Evolutionary conservation across 2,797 vertebrate genomes (phyloP).

Genomic region (Oreonectes daqikongensis): DNA sequence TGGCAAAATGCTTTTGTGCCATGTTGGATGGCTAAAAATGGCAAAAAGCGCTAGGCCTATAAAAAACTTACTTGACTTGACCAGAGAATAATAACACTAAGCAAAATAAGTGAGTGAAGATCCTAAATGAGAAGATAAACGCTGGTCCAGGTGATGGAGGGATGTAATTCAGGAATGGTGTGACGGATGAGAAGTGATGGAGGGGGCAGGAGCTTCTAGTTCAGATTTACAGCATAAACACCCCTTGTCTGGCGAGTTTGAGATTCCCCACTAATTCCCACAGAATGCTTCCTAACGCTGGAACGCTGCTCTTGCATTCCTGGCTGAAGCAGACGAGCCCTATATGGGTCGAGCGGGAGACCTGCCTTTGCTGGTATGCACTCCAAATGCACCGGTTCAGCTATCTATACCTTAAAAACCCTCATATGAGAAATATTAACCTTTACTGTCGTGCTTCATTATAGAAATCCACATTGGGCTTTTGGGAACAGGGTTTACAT

Average conservation of each 20-base stretch:
- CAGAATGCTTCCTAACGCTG: conserved; percentile 72
- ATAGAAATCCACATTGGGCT: background rate
- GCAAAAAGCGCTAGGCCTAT: background rate
- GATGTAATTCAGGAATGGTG: background rate
- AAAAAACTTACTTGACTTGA: background rate
- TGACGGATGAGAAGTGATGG: conserved; percentile 34
- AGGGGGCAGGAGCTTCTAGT: conserved; percentile 43
- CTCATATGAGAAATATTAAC: conserved; percentile 1
- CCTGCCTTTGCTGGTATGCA: conserved; percentile 64
- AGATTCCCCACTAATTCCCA: conserved; percentile 76
- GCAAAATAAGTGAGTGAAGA: background rate
- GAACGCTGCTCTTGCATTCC: conserved; percentile 73
- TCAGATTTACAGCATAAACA: conserved; percentile 72
- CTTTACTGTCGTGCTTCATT: too few species aligned
- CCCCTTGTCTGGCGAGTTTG: conserved; percentile 67
- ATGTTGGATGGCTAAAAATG: too few species aligned
- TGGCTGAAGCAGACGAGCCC: conserved; percentile 76
- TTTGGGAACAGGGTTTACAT: background rate
- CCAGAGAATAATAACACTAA: background rate
- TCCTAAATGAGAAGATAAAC: background rate
- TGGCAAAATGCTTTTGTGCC: too few species aligned
- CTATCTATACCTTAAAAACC: conserved; percentile 36
- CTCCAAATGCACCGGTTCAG: conserved; percentile 1
- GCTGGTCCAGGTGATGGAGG: background rate
- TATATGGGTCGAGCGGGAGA: conserved; percentile 74